Evolutionary conservation across 2,888 invertebrate species (phyloP).

Genomic region (Apoda limacodes): DNA sequence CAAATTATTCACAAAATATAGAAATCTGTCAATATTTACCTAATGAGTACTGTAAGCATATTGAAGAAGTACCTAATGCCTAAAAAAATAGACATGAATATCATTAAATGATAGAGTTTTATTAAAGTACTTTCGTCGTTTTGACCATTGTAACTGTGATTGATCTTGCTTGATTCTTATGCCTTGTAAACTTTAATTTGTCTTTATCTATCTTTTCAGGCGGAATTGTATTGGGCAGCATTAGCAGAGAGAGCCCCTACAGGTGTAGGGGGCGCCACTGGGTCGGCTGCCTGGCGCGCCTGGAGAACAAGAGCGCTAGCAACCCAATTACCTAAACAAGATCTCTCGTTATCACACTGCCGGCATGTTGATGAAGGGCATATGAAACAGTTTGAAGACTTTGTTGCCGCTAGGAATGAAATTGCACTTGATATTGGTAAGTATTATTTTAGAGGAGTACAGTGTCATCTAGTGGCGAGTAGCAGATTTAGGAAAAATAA

Average conservation of each 20-base stretch:
- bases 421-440: constrained; percentile 94
- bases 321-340: constrained; percentile 93
- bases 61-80: too few species aligned
- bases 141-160: too few species aligned
- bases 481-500: constrained; percentile 17
- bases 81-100: too few species aligned
- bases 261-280: constrained; percentile 45
- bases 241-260: constrained; percentile 77
- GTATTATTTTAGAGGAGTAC: too few species aligned
- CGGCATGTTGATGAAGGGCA: constrained; percentile 84
- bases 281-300: constrained; percentile 50
- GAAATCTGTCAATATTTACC: too few species aligned
- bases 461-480: constrained; percentile 32
- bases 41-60: too few species aligned
- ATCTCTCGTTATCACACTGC: constrained; percentile 90
- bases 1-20: too few species aligned
- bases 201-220: constrained; percentile 64
- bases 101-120: too few species aligned
- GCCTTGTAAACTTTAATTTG: constrained; percentile 4
- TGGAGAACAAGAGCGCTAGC: constrained; percentile 73
- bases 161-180: too few species aligned
- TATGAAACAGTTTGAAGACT: constrained; percentile 90
- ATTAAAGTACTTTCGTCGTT: too few species aligned
- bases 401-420: constrained; percentile 94
- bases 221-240: constrained; percentile 93